Evolutionary conservation across 2,888 invertebrate genomes (phyloP).

Genomic region (Athalia cordata): DNA sequence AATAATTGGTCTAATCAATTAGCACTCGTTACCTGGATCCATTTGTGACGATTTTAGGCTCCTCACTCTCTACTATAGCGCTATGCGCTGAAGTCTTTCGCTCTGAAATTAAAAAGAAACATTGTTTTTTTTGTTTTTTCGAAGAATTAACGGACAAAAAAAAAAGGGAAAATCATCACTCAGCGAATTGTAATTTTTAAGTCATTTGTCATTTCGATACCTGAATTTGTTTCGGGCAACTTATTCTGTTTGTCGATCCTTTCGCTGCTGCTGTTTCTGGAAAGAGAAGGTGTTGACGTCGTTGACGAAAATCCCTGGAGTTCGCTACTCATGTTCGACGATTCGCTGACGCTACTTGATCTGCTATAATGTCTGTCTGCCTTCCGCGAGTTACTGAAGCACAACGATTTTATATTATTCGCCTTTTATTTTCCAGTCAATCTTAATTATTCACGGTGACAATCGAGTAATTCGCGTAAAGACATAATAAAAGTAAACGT

Average conservation of each 20-base stretch:
- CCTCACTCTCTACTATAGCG: constrained; percentile 66
- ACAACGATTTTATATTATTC: constrained; percentile 3
- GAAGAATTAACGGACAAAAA: background rate
- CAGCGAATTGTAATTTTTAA: too few species aligned
- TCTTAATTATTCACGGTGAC: background rate
- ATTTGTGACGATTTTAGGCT: constrained; percentile 60
- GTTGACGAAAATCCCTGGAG: constrained; percentile 67
- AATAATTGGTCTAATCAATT: constrained; percentile 47
- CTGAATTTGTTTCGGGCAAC: constrained; percentile 55
- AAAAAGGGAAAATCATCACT: too few species aligned
- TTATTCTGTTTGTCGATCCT: constrained; percentile 63
- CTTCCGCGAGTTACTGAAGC: constrained; percentile 66
- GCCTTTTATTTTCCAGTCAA: background rate
- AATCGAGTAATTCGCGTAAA: background rate
- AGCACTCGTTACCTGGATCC: constrained; percentile 68
- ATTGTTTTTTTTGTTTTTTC: background rate
- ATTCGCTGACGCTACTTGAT: constrained; percentile 71
- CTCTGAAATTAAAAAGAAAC: constrained; percentile 58
- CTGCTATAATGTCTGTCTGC: constrained; percentile 68
- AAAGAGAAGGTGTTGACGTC: constrained; percentile 75
- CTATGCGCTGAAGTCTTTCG: constrained; percentile 61
- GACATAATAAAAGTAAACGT: background rate
- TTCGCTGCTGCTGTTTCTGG: constrained; percentile 71
- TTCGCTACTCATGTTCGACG: constrained; percentile 70
- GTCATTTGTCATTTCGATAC: constrained; percentile 39